phyloP scores from a whole-genome alignment of 2,113 vertebrate species.

The Gnathonemus echidnorhynchus region DNA sequence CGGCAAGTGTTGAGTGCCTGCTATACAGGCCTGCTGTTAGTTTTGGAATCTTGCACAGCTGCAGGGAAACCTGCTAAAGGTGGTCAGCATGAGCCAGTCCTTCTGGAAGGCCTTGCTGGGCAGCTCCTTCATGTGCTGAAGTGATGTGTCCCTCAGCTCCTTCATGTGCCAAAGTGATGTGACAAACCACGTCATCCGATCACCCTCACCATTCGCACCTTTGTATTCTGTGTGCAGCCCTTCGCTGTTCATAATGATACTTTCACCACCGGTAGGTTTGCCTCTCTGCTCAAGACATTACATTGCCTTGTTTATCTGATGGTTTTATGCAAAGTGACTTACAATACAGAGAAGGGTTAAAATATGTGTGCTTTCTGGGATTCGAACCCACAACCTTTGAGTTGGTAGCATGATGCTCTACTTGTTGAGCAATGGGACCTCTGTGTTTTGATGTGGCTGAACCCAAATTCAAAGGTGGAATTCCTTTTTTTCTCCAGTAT shows the following conservation, averaged over 20 bases:
- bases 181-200: constrained; percentile 50
- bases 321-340: background rate
- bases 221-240: constrained; percentile 78
- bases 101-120: constrained; percentile 77
- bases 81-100: constrained; percentile 62
- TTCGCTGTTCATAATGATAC: constrained; percentile 66
- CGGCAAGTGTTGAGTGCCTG: constrained; percentile 41
- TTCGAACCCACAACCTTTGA: background rate
- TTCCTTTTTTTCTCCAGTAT: background rate
- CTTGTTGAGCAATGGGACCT: background rate
- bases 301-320: background rate
- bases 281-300: background rate
- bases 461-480: background rate
- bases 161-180: no score
- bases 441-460: background rate
- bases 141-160: constrained; percentile 60
- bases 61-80: background rate
- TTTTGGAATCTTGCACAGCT: no score
- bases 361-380: background rate
- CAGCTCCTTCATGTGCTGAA: constrained; percentile 85
- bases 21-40: background rate
- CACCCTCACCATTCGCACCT: constrained; percentile 65
- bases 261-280: constrained; percentile 49
- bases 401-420: background rate
- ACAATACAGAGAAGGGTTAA: background rate